Evolutionary conservation across 2,113 vertebrate species (phyloP), one percentile per base, ranked within the genome.

Genomic region (Campylomormyrus numenius): DNA sequence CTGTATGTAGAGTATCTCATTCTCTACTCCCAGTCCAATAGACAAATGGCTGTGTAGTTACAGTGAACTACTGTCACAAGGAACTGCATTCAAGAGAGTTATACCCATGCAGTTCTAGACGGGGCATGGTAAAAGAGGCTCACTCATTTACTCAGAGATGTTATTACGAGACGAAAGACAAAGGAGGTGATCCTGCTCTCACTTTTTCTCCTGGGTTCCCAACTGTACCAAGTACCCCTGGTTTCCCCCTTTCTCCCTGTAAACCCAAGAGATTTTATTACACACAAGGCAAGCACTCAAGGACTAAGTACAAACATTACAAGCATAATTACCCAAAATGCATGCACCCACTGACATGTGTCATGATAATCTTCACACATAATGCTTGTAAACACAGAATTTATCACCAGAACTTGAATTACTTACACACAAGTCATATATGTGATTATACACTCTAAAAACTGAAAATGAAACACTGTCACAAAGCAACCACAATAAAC

Each of bases 201-300:
- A 98, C 98, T 96, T 96, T 98, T 87, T 95, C 62, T 13, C 98
- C 98, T 1, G 95, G 92, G 49, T 97, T 96, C 90, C 98, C 98
- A 0, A 91, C 77, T 89, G 95, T 94, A 1, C 98, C 98, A 0
- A 91, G 90, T 35, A 91, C 94, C 15, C 98, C 98, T 2, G 93
- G 95, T n/a, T 94, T 96, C 83, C 98, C 98, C 91, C 95, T 90
- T 53, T 98, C 97, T 56, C 98, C 98, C 98, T 98, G 92, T 90
- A 19, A 42, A 92, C 9, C n/a, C 85, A 87, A 56, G 27, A 35
- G 27, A 35, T 27, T 50, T 87, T 87, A 7, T 31, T 52, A 85
- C 3, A 39, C 83, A 85, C 42, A 21, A 42, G 31, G 31, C 31
- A 31, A 31, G 31, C 31, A 31, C 31, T 48, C 17, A 53, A 21